phyloP scores from a whole-genome alignment of 2,888 invertebrate species.

The Phengaris arion region DNA sequence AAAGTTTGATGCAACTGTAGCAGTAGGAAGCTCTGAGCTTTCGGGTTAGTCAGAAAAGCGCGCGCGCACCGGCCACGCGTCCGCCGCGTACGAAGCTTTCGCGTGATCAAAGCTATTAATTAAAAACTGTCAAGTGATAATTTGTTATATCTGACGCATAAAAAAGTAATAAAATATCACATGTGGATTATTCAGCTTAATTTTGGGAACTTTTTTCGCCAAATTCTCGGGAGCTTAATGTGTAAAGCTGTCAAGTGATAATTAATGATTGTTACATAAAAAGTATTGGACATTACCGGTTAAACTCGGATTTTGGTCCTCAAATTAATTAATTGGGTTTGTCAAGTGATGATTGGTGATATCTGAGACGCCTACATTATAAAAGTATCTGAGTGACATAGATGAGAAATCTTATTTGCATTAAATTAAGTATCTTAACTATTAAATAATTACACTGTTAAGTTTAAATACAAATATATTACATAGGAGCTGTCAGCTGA shows the following conservation, averaged over 20 bases:
- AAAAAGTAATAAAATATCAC: background rate
- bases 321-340: background rate
- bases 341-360: background rate
- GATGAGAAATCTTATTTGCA: too few relatives aligned
- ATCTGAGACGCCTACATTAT: background rate
- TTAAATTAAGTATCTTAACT: too few relatives aligned
- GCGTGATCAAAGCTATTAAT: background rate
- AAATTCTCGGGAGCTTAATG: conserved; percentile 7
- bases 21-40: conserved; percentile 64
- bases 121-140: conserved; percentile 18
- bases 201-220: background rate
- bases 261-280: conserved; percentile 4
- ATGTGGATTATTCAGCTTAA: background rate
- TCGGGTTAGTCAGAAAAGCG: conserved; percentile 68
- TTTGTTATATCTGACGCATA: conserved; percentile 16
- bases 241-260: conserved; percentile 10
- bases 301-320: background rate
- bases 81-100: conserved; percentile 34
- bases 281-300: conserved; percentile 3
- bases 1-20: conserved; percentile 53
- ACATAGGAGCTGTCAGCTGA: too few relatives aligned
- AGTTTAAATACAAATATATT: too few relatives aligned
- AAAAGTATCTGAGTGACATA: too few relatives aligned
- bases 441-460: too few relatives aligned
- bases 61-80: conserved; percentile 69